Evolutionary conservation across 2,888 invertebrate genomes (phyloP).

Genomic region (Netelia inedita): DNA sequence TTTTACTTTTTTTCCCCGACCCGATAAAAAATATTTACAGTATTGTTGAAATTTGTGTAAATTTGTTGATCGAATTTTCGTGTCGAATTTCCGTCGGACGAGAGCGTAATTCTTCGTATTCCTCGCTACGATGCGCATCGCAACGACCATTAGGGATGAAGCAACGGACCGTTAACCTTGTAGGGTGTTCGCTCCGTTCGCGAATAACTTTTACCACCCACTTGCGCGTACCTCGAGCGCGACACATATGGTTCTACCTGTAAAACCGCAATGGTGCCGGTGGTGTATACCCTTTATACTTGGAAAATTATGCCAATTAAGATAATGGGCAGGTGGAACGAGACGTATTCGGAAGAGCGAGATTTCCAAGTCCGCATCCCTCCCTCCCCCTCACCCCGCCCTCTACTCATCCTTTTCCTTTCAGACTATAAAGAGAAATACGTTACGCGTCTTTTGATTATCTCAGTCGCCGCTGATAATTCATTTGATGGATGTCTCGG

Average conservation of each 20-base stretch:
- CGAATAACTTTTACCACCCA: constrained; percentile 21
- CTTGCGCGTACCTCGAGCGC: constrained; percentile 2
- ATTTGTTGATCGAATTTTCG: too few relatives aligned
- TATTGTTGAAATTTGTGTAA: constrained; percentile 3
- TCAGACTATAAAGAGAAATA: constrained; percentile 12
- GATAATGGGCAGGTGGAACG: constrained; percentile 48
- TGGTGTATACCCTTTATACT: constrained; percentile 5
- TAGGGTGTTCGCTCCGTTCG: constrained; percentile 6
- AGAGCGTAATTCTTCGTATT: too few relatives aligned
- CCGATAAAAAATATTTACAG: neutral
- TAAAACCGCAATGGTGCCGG: neutral
- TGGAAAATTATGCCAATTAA: constrained; percentile 49
- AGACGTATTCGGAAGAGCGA: constrained; percentile 24
- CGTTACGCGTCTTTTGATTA: constrained; percentile 43
- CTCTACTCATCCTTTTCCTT: too few relatives aligned
- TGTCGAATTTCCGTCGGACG: too few relatives aligned
- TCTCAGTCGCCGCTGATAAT: constrained; percentile 48
- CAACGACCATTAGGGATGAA: neutral
- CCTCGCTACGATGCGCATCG: neutral
- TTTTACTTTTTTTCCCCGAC: neutral
- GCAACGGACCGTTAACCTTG: neutral
- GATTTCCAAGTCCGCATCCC: constrained; percentile 15
- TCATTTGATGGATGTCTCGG: constrained; percentile 36
- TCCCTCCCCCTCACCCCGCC: too few relatives aligned
- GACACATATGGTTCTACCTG: constrained; percentile 21